These are phyloP conservation scores for Synanthedon formicaeformis DNA, from an alignment of 2,888 invertebrate genomes.

Conservation along the genomic window DNA sequence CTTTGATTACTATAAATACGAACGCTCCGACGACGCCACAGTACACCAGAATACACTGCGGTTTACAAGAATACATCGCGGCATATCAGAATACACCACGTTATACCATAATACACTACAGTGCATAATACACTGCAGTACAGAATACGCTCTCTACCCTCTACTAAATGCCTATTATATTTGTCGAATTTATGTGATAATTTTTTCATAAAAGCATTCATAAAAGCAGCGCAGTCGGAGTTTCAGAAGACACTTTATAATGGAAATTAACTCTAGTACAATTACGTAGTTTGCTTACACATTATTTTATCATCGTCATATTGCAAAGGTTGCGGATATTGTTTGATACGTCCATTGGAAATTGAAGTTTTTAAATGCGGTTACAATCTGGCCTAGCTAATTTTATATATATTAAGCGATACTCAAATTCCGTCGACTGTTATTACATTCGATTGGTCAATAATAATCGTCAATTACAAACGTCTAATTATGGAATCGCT, in stretches of 20 bases:
- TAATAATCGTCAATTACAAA: slow-evolving; percentile 13
- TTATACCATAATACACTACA: slow-evolving; percentile 1
- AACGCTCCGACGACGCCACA: slow-evolving; percentile 23
- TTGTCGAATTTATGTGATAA: slow-evolving; percentile 38
- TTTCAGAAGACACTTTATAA: slow-evolving; percentile 48
- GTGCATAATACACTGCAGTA: neutral
- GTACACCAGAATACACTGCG: neutral
- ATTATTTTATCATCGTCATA: slow-evolving; percentile 22
- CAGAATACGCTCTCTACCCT: neutral
- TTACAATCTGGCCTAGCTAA: slow-evolving; percentile 34
- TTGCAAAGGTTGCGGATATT: slow-evolving; percentile 30
- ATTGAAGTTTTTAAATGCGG: slow-evolving; percentile 37
- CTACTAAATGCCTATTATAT: slow-evolving; percentile 27
- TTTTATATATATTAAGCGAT: slow-evolving; percentile 18
- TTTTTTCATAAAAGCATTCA: slow-evolving; percentile 28
- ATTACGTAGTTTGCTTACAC: slow-evolving; percentile 48
- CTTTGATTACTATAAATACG: slow-evolving; percentile 18
- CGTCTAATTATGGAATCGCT: slow-evolving; percentile 8
- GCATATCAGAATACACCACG: neutral
- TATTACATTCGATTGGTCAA: slow-evolving; percentile 45
- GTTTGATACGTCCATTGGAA: slow-evolving; percentile 12
- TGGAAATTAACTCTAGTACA: slow-evolving; percentile 56
- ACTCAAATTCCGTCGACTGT: slow-evolving; percentile 42
- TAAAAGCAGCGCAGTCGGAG: slow-evolving; percentile 18
- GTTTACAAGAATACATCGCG: neutral